Percentiles rank a stretch among this genome's conserved stretches.
Evolutionary conservation across 1,140 invertebrate genomes (phyloP).

Genomic region (Formica selysi): DNA sequence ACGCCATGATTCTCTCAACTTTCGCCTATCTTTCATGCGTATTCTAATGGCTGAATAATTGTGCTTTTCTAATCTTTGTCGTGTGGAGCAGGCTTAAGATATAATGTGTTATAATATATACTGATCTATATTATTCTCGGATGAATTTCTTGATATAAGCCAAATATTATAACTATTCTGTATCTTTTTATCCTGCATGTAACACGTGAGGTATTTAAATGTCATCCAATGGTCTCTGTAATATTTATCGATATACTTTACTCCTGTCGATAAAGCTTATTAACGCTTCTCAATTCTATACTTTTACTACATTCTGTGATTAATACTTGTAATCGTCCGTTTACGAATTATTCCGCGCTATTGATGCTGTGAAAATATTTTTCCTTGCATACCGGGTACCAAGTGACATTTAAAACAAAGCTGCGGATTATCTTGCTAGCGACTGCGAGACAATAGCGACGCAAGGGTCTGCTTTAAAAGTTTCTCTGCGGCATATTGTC

Average conservation of each 20-base stretch:
- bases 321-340: conserved; percentile 23
- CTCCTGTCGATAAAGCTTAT: not conserved
- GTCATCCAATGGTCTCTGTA: not conserved
- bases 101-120: not conserved
- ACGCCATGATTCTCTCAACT: not conserved
- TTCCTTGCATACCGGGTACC: conserved; percentile 20
- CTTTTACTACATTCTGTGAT: conserved; percentile 13
- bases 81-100: not conserved
- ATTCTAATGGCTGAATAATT: conserved; percentile 22
- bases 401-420: conserved; percentile 64
- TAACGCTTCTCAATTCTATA: not conserved
- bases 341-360: conserved; percentile 43
- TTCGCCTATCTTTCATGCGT: conserved; percentile 8
- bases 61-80: conserved; percentile 31
- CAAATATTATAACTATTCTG: not conserved
- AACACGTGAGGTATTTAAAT: conserved; percentile 12
- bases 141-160: not conserved
- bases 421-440: conserved; percentile 46
- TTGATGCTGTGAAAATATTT: conserved; percentile 38
- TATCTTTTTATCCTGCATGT: conserved; percentile 20
- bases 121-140: not conserved
- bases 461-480: conserved; percentile 50
- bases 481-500: conserved; percentile 33
- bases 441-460: conserved; percentile 33
- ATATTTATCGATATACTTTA: conserved; percentile 19